Percentiles rank a stretch among this genome's conserved stretches.
phyloP scores from a whole-genome alignment of 2,888 invertebrate species.

The Camponotus fellah region DNA sequence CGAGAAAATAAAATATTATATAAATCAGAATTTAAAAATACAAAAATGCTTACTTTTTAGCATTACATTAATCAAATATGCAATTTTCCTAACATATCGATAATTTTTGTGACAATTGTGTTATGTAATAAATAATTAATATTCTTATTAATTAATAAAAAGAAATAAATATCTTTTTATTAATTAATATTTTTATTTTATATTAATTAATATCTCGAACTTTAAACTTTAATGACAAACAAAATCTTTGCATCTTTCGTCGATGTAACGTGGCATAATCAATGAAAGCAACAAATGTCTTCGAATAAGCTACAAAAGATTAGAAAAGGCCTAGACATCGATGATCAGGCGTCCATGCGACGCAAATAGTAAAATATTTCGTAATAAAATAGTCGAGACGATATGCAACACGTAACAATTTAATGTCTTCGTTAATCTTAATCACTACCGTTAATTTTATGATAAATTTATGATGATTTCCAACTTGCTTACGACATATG shows the following conservation, averaged over 20 bases:
- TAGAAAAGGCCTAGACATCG: conserved; percentile 78
- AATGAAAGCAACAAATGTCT: conserved; percentile 63
- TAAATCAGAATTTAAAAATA: neutral
- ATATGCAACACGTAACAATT: conserved; percentile 40
- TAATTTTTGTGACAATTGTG: too few relatives aligned
- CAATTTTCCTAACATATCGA: neutral
- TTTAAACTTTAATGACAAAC: neutral
- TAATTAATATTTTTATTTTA: neutral
- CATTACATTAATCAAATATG: neutral
- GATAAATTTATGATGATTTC: conserved; percentile 46
- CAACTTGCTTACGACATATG: conserved; percentile 29
- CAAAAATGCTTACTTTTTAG: too few relatives aligned
- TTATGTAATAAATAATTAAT: too few relatives aligned
- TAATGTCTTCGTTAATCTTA: conserved; percentile 61
- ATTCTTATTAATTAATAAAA: too few relatives aligned
- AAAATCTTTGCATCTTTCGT: neutral
- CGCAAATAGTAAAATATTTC: conserved; percentile 79
- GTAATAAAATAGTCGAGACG: conserved; percentile 77
- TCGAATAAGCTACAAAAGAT: conserved; percentile 64
- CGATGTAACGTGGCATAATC: conserved; percentile 51
- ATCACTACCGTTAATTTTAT: conserved; percentile 54
- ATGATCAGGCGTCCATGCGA: conserved; percentile 78
- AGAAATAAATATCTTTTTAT: neutral
- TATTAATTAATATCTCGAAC: neutral
- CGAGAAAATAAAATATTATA: conserved; percentile 3